Evolutionary conservation across 1,140 invertebrate species (phyloP).

Genomic region (Trichogramma pretiosum): DNA sequence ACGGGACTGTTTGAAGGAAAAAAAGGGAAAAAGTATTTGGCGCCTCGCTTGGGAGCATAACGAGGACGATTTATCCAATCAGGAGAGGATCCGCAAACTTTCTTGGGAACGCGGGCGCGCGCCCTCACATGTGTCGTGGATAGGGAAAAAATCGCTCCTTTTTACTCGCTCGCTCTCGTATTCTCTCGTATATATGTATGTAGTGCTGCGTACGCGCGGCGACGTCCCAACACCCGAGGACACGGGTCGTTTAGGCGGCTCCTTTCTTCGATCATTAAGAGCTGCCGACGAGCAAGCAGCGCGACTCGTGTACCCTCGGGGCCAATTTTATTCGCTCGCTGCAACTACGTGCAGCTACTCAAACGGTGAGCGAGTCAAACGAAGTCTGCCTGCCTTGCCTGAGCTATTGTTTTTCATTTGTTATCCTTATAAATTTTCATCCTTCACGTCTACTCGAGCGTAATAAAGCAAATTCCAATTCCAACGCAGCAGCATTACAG

Average conservation of each 20-base stretch:
- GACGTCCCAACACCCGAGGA: slow-evolving; percentile 39
- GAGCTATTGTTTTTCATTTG: too few species aligned
- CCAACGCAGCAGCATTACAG: too few species aligned
- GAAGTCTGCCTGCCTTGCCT: too few species aligned
- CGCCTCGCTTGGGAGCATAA: slow-evolving; percentile 11
- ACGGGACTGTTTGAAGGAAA: background rate
- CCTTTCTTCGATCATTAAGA: slow-evolving; percentile 44
- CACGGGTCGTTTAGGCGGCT: slow-evolving; percentile 44
- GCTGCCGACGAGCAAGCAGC: slow-evolving; percentile 28
- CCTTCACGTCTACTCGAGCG: too few species aligned
- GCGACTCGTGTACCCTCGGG: slow-evolving; percentile 14
- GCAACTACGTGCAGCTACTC: too few species aligned
- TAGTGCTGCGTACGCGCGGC: slow-evolving; percentile 7
- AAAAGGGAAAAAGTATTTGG: slow-evolving; percentile 1
- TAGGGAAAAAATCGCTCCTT: background rate
- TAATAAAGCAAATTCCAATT: too few species aligned
- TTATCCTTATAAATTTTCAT: too few species aligned
- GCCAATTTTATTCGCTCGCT: background rate
- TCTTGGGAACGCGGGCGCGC: too few species aligned
- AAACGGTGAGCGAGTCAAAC: too few species aligned
- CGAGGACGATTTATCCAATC: slow-evolving; percentile 29
- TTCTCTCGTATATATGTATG: background rate
- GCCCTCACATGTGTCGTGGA: too few species aligned
- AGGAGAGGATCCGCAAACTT: slow-evolving; percentile 20
- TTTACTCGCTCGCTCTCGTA: too few species aligned